A percentile compares a stretch with the other conserved stretches of the same genome.
Conservation (phyloP, 2,888 invertebrate genomes). For the Ditylenchus weischeri region DNA sequence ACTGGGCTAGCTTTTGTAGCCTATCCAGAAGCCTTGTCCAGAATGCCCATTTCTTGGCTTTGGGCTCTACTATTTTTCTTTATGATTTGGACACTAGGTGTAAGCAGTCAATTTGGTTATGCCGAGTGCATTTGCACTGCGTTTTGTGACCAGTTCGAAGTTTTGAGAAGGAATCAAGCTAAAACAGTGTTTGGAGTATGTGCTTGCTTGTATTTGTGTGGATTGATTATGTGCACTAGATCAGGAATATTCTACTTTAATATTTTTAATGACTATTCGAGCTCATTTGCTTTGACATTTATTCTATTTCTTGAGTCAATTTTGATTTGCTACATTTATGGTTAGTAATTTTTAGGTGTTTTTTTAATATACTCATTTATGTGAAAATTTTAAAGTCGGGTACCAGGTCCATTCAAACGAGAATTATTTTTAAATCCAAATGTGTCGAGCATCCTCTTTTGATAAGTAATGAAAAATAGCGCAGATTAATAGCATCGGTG, state of each 20-base stretch:
- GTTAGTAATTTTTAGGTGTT: conserved; percentile 14
- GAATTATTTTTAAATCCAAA: too few relatives aligned
- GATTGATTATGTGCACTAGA: conserved; percentile 42
- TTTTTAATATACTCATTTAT: too few relatives aligned
- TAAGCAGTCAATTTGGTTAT: conserved; percentile 31
- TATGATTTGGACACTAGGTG: conserved; percentile 11
- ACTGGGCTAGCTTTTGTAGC: conserved; percentile 5
- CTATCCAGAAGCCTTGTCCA: conserved; percentile 1
- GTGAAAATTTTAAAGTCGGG: too few relatives aligned
- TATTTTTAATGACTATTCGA: conserved; percentile 47
- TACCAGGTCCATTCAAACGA: too few relatives aligned
- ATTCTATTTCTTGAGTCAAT: conserved; percentile 36
- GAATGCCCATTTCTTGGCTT: conserved; percentile 1
- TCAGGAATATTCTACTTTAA: conserved; percentile 48
- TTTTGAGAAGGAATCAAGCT: conserved; percentile 31
- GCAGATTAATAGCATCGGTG: too few relatives aligned
- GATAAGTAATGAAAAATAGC: too few relatives aligned
- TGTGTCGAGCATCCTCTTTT: too few relatives aligned
- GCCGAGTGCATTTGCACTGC: conserved; percentile 32
- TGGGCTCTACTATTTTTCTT: conserved; percentile 11
- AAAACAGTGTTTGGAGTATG: conserved; percentile 36
- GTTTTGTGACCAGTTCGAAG: conserved; percentile 41
- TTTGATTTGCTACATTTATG: conserved; percentile 40
- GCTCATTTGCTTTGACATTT: conserved; percentile 41
- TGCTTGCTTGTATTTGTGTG: conserved; percentile 33